phyloP scores from a whole-genome alignment of 2,888 invertebrate species.

The Oegoconia quadripuncta region DNA sequence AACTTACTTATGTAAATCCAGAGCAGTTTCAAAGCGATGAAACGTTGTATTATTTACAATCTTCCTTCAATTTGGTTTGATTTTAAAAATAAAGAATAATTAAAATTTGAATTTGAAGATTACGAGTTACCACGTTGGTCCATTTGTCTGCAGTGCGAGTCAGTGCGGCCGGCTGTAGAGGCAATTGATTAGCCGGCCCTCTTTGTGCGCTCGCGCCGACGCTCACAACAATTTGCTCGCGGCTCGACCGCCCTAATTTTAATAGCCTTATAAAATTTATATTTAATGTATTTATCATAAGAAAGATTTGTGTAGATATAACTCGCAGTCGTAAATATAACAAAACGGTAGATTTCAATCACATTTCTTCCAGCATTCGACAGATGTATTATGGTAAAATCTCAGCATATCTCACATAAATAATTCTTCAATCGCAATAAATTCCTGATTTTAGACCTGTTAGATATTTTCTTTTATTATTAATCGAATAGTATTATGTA shows the following conservation, averaged over 20 bases:
- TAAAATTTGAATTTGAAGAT: conserved; percentile 1
- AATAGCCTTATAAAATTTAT: conserved; percentile 78
- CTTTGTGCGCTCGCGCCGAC: conserved; percentile 68
- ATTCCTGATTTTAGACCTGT: no score
- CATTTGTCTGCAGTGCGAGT: conserved; percentile 1
- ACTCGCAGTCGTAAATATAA: no score
- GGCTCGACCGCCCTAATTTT: conserved; percentile 77
- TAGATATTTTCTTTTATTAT: no score
- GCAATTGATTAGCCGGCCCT: conserved; percentile 73
- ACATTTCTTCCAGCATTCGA: no score
- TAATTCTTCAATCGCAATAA: conserved; percentile 4
- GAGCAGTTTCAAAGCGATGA: no score
- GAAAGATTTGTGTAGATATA: conserved; percentile 44
- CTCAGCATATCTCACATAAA: not conserved
- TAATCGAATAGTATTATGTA: no score
- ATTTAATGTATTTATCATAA: conserved; percentile 76
- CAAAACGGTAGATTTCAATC: no score
- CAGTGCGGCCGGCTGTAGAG: conserved; percentile 41
- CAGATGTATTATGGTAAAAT: no score
- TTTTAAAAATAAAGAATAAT: no score
- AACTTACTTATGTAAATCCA: no score
- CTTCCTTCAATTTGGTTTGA: no score
- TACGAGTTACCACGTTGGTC: conserved; percentile 17
- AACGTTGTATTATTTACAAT: no score
- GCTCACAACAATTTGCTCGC: conserved; percentile 75